A percentile compares a stretch with the other conserved stretches of the same genome.
phyloP scores from a whole-genome alignment of 1,140 invertebrate species.

The Anastatus disparis region DNA sequence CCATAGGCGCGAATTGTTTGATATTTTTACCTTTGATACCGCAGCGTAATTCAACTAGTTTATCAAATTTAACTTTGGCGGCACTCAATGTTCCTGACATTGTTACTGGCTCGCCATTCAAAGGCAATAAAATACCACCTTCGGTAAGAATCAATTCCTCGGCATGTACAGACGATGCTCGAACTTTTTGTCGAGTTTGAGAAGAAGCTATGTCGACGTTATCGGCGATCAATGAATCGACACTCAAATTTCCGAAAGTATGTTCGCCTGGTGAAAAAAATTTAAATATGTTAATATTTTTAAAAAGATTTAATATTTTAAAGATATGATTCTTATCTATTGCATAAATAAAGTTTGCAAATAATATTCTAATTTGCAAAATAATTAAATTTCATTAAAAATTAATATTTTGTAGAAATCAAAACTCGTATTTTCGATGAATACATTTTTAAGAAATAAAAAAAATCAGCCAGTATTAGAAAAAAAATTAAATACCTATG shows the following conservation, averaged over 20 bases:
- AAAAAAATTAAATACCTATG: too few species aligned
- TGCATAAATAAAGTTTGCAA: too few species aligned
- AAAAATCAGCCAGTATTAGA: too few species aligned
- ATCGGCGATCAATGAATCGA: conserved; percentile 30
- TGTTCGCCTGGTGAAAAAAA: conserved; percentile 44
- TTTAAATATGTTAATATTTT: not conserved
- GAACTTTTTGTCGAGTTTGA: conserved; percentile 35
- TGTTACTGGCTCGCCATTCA: conserved; percentile 38
- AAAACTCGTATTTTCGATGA: too few species aligned
- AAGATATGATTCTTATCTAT: too few species aligned
- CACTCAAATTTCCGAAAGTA: conserved; percentile 31
- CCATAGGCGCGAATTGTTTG: conserved; percentile 37
- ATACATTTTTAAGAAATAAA: too few species aligned
- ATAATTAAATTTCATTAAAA: too few species aligned
- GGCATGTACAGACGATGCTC: conserved; percentile 22
- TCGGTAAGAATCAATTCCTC: conserved; percentile 42
- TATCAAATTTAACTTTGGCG: conserved; percentile 42
- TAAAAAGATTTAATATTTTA: not conserved
- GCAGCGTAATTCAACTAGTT: conserved; percentile 38
- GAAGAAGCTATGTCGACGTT: conserved; percentile 39
- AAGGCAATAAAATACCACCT: conserved; percentile 45
- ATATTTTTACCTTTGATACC: conserved; percentile 42
- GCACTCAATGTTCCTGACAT: conserved; percentile 46
- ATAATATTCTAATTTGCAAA: too few species aligned
- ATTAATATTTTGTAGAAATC: too few species aligned